Percentiles rank a stretch among this genome's conserved stretches.
phyloP scores from a whole-genome alignment of 2,888 invertebrate genomes.

The Tinea trinotella region DNA sequence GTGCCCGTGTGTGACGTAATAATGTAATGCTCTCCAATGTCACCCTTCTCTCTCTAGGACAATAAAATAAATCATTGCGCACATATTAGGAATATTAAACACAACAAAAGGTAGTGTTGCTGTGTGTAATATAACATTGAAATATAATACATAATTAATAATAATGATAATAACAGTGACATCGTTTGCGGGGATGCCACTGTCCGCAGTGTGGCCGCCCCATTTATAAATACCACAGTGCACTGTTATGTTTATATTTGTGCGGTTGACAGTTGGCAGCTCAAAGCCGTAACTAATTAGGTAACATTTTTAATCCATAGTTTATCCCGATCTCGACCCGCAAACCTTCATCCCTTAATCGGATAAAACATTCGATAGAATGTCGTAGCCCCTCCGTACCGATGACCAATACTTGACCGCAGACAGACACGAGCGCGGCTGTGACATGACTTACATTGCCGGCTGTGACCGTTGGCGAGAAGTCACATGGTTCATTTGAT shows the following conservation, averaged over 20 bases:
- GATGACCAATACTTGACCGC: neutral
- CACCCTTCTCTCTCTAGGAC: neutral
- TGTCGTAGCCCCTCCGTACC: neutral
- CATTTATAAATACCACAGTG: no score
- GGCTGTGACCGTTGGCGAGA: neutral
- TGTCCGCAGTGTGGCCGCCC: no score
- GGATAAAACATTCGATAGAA: constrained; percentile 15
- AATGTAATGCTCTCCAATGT: neutral
- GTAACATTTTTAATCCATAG: constrained; percentile 13
- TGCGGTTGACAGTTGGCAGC: no score
- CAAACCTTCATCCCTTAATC: constrained; percentile 5
- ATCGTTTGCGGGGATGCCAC: no score
- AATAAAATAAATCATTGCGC: neutral
- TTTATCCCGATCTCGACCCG: neutral
- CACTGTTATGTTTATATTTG: no score
- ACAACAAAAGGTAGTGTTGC: no score
- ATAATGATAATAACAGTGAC: no score
- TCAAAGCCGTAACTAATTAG: constrained; percentile 9
- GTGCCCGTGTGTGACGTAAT: neutral
- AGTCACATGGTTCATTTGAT: no score
- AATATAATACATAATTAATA: no score
- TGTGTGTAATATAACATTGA: no score
- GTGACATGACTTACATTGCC: neutral
- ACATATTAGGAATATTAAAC: neutral
- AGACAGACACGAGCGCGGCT: neutral